Evolutionary conservation across 2,113 vertebrate species (phyloP), one percentile per base, ranked within the genome.

Genomic region (Aspiorhynchus laticeps): DNA sequence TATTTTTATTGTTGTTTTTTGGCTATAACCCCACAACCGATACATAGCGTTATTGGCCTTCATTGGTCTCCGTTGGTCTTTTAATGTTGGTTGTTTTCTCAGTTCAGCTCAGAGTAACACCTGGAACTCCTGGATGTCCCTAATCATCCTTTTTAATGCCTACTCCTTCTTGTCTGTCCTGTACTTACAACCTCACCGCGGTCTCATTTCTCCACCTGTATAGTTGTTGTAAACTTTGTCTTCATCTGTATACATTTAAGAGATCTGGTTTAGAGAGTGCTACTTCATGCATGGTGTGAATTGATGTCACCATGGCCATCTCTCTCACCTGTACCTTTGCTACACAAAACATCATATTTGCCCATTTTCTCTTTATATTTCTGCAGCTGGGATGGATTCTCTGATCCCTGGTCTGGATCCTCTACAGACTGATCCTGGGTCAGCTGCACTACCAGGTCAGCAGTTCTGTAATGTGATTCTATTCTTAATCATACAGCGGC

Each of bases 401-500:
- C 95, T 99, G 78, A 98, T 99, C 74, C 96, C 97, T 0, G 97
- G 98, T 92, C 94, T 99, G 82, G 97, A 98, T 93, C 94, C 96
- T 12, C 97, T 96, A 0, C 91, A 94, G 92, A 90, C 96, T 71
- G 97, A 99, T 86, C 92, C 96, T 2, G 90, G 95, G 80, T 93
- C 96, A 87, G 93, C 95, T 38, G 95, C 91, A 93, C 91, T 97
- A 78, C 94, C 97, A 98, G 97, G 97, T 99, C 93, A 97, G 97
- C 95, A 38, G 46, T 82, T 76, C 33, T 61, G 5, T 67, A 53
- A 63, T 80, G 48, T 65, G 33, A 21, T 53, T n/a, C 31, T 24
- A 14, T 56, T 48, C 56, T 65, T 12, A 15, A 31, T 53, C 5
- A 51, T 31, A 53, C 24, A 36, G 67, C 11, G 9, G 82, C 82